Conservation (phyloP, 2,797 vertebrate genomes). For the Alfaro cultratus region DNA sequence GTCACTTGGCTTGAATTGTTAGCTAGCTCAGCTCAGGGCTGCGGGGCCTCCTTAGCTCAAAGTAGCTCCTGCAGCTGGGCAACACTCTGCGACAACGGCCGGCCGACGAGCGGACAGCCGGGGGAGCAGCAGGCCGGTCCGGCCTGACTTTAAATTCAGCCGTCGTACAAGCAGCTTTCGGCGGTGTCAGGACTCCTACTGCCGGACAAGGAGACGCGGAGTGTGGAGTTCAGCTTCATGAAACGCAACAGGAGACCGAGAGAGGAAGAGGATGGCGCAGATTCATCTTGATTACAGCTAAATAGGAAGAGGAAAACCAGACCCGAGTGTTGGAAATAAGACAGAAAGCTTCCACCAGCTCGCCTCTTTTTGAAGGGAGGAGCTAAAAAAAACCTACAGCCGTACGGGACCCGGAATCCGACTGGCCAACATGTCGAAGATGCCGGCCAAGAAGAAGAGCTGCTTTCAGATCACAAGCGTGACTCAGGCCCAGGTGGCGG, state of each 20-base stretch:
- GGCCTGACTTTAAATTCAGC: slow-evolving; percentile 17
- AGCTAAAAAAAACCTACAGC: slow-evolving; percentile 27
- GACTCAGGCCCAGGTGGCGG: slow-evolving; percentile 96
- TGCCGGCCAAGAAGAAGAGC: slow-evolving; percentile 99
- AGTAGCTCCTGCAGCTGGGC: slow-evolving; percentile 72
- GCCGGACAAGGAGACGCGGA: slow-evolving; percentile 55
- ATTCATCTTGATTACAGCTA: slow-evolving; percentile 71
- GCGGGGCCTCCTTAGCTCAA: slow-evolving; percentile 80
- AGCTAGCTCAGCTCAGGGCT: slow-evolving; percentile 73
- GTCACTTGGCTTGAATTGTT: slow-evolving; percentile 71
- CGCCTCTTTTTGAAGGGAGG: slow-evolving; percentile 41
- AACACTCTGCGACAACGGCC: slow-evolving; percentile 71
- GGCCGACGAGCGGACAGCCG: slow-evolving; percentile 65
- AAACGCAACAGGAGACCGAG: slow-evolving; percentile 82
- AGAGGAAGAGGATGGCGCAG: slow-evolving; percentile 81
- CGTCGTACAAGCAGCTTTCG: background rate
- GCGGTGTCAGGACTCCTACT: slow-evolving; percentile 17
- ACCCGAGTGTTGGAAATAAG: slow-evolving; percentile 12
- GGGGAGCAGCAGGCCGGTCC: slow-evolving; percentile 59
- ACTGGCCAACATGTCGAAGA: slow-evolving; percentile 91
- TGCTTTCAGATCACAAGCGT: slow-evolving; percentile 99
- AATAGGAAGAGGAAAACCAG: slow-evolving; percentile 44
- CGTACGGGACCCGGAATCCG: slow-evolving; percentile 57
- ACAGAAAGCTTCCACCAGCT: slow-evolving; percentile 38
- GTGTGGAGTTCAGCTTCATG: slow-evolving; percentile 62